Base-by-base conservation (phyloP, 2,113 vertebrate species). In the Meles meles region DNA sequence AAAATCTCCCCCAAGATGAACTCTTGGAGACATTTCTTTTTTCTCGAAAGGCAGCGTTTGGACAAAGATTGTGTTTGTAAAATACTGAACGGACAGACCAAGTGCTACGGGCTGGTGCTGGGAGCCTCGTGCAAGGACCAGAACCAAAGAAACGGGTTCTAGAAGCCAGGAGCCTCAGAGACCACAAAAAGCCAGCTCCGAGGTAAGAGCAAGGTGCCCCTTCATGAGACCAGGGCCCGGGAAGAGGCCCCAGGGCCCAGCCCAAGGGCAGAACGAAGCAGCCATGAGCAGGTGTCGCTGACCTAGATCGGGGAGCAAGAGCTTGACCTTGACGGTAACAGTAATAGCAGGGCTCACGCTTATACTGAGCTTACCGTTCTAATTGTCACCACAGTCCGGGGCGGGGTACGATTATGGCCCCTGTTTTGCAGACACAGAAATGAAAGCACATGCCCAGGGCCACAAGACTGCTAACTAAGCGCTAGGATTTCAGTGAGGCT, bases 211-310 rank as follows among this genome's bases (percentile, higher is more conserved):
- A 85, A 81, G 88, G 55, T 0, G 9, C 6, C 14, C n/a, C 31
- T 39, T 10, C 15, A 5, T 3, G 91, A 15, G 37, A 39, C 57
- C 27, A 92, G 39, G 17, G n/a, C 18, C 42, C 7, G 3, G 20
- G 65, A 57, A 67, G 39, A 44, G 57, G 47, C 14, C 20, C 31
- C n/a, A 39, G 83, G 10, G 23, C 34, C 67, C 67, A 61, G 29
- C 25, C 55, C 17, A 14, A 0, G n/a, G 72, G 31, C 69, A 23
- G 7, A n/a, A 21, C 0, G 8, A 42, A 6, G 9, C 72, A 23
- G 25, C 21, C 5, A 86, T 23, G 25, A 55, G 27, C 52, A 55
- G 44, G 39, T n/a, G 29, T 15, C 12, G 3, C 4, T 10, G 59
- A 10, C 59, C 27, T 15, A 12, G 23, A 25, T 37, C 20, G 47